phyloP scores from a whole-genome alignment of 2,888 invertebrate species.

The Temnothorax ravouxi region DNA sequence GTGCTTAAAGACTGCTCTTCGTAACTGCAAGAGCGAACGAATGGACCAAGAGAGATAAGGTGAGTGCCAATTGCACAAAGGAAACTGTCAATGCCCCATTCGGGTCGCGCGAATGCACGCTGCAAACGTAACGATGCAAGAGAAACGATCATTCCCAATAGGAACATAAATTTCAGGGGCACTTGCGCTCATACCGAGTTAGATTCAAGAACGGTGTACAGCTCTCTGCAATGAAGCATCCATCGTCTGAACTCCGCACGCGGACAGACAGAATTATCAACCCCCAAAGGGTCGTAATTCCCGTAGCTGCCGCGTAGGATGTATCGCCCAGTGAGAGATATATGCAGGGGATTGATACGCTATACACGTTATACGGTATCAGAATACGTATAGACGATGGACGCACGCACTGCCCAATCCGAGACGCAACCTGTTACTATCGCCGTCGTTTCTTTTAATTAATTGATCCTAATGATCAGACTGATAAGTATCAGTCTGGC shows the following conservation, averaged over 20 bases:
- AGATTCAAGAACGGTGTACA: constrained; percentile 59
- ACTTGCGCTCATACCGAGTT: constrained; percentile 72
- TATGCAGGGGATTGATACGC: background rate
- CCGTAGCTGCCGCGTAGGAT: constrained; percentile 64
- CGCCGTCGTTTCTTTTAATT: background rate
- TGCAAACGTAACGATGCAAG: constrained; percentile 61
- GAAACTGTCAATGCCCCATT: constrained; percentile 52
- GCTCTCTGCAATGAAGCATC: constrained; percentile 62
- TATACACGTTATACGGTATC: background rate
- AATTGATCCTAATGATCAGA: background rate
- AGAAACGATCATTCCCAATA: constrained; percentile 74
- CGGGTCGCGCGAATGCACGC: constrained; percentile 40
- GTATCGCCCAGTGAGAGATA: constrained; percentile 58
- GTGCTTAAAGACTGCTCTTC: constrained; percentile 29
- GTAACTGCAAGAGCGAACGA: constrained; percentile 20
- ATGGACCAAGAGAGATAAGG: constrained; percentile 50
- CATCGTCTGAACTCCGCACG: constrained; percentile 71
- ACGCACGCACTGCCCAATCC: background rate
- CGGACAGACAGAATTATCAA: constrained; percentile 80
- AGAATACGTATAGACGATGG: constrained; percentile 7
- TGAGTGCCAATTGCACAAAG: constrained; percentile 32
- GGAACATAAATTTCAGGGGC: constrained; percentile 75
- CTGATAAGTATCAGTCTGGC: background rate
- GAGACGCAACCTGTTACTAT: background rate
- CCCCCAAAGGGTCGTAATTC: constrained; percentile 82